Evolutionary conservation across 2,797 vertebrate species (phyloP).

Genomic region (Merluccius polli): DNA sequence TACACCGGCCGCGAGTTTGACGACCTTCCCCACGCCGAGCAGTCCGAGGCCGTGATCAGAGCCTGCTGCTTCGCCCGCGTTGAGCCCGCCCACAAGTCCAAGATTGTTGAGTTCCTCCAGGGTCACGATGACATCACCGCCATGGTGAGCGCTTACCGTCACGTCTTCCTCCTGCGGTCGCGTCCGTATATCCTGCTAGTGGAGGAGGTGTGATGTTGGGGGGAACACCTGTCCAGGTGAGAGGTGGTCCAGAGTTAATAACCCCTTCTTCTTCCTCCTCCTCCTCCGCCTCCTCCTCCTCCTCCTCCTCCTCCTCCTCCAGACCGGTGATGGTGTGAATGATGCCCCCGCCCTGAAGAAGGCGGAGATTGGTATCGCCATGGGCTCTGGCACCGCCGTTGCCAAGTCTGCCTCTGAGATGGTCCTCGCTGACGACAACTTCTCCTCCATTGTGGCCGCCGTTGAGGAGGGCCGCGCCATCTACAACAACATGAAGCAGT

Average conservation of each 20-base stretch:
- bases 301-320: neutral
- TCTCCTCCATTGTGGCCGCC: constrained; percentile 90
- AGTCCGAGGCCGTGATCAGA: constrained; percentile 77
- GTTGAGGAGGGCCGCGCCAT: constrained; percentile 96
- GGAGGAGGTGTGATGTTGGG: neutral
- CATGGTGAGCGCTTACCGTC: constrained; percentile 76
- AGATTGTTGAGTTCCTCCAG: constrained; percentile 94
- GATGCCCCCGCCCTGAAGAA: constrained; percentile 95
- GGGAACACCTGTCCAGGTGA: neutral
- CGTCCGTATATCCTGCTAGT: neutral
- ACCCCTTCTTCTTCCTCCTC: neutral
- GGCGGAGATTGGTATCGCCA: constrained; percentile 95
- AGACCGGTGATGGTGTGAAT: constrained; percentile 95
- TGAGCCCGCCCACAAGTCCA: constrained; percentile 91
- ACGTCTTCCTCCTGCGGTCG: neutral
- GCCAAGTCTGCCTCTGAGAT: constrained; percentile 96
- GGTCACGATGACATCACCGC: constrained; percentile 89
- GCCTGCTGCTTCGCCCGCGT: constrained; percentile 92
- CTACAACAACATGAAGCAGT: constrained; percentile 99
- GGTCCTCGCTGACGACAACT: constrained; percentile 96
- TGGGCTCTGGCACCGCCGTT: constrained; percentile 96
- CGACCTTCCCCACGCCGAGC: constrained; percentile 78
- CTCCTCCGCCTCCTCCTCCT: neutral
- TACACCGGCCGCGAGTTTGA: constrained; percentile 94
- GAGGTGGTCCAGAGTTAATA: neutral